Conservation (phyloP, 2,888 invertebrate genomes). For the Chymomyza amoena region DNA sequence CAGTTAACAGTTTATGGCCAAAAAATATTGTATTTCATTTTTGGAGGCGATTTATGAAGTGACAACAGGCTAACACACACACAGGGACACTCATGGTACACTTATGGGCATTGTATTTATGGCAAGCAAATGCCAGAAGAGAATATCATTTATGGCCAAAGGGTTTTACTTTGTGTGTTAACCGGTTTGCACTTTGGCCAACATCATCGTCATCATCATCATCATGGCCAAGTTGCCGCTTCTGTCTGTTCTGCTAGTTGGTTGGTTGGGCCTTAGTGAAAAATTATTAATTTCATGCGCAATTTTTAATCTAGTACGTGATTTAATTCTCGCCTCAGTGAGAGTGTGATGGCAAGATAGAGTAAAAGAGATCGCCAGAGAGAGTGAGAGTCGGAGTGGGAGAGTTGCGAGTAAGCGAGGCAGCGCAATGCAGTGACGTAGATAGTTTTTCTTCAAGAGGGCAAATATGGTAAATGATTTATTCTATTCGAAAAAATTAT, state of each 20-base stretch:
- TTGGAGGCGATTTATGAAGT: conserved; percentile 60
- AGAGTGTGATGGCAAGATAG: neutral
- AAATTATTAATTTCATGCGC: conserved; percentile 78
- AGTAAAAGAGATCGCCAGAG: neutral
- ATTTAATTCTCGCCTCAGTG: conserved; percentile 73
- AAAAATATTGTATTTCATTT: neutral
- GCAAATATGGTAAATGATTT: conserved; percentile 67
- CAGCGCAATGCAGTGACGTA: no score
- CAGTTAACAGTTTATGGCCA: neutral
- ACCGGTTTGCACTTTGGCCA: conserved; percentile 43
- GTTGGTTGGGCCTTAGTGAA: conserved; percentile 28
- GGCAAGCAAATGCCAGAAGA: neutral
- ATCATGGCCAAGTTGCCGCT: neutral
- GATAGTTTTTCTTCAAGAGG: no score
- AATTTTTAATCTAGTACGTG: conserved; percentile 79
- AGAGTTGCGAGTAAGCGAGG: no score
- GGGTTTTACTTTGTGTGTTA: conserved; percentile 13
- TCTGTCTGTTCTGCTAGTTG: neutral
- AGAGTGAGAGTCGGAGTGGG: no score
- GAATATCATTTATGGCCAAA: conserved; percentile 1
- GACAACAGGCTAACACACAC: conserved; percentile 46
- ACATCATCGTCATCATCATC: neutral
- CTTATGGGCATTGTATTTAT: neutral
- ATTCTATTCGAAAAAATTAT: no score
- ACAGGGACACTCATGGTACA: neutral